Conservation (phyloP, 2,113 vertebrate genomes). For the Callipepla californica region DNA sequence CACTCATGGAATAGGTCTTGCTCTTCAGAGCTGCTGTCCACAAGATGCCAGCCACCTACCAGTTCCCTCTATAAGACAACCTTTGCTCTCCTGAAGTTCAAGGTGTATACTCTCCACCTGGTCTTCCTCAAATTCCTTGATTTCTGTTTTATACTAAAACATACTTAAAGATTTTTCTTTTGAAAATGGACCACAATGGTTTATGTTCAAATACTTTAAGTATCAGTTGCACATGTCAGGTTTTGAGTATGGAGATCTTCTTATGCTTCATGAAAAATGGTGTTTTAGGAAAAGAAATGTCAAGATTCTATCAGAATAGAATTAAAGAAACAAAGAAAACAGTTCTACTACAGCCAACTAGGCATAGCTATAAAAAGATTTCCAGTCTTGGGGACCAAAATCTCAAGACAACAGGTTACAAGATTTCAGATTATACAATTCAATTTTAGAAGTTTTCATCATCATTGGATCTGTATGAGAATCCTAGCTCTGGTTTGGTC, state of each 20-base stretch:
- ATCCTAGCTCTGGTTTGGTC: background rate
- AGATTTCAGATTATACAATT: background rate
- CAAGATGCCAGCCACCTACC: background rate
- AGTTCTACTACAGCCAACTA: background rate
- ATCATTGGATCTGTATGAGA: background rate
- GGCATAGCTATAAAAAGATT: background rate
- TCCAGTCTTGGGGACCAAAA: background rate
- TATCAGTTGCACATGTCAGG: background rate
- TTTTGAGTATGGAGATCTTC: background rate
- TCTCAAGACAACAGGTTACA: conserved; percentile 2
- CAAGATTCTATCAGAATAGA: background rate
- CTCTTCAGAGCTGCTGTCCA: background rate
- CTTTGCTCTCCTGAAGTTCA: background rate
- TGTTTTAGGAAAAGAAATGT: background rate
- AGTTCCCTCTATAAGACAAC: background rate
- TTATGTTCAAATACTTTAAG: background rate
- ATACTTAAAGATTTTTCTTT: background rate
- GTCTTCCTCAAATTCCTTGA: background rate
- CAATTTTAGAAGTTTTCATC: conserved; percentile 11
- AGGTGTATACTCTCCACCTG: background rate
- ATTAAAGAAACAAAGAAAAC: background rate
- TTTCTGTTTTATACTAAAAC: background rate
- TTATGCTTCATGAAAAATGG: background rate
- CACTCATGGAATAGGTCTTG: background rate
- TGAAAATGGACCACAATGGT: background rate